Percentiles rank a stretch among this genome's conserved stretches.
phyloP scores from a whole-genome alignment of 2,797 vertebrate genomes.

The Ciconia nigra region DNA sequence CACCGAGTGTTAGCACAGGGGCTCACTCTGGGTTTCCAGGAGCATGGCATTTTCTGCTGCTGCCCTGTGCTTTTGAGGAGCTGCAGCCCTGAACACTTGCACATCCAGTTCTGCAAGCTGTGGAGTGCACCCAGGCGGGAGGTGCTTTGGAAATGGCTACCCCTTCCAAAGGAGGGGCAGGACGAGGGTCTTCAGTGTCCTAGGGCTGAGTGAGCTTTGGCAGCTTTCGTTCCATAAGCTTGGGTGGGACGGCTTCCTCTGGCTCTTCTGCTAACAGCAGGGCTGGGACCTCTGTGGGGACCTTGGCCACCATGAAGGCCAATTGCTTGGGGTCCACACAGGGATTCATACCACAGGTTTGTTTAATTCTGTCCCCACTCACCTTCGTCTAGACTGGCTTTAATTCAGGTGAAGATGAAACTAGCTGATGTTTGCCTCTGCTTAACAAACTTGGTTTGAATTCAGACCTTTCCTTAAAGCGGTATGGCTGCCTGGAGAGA shows the following conservation, averaged over 20 bases:
- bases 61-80: background rate
- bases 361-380: background rate
- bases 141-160: background rate
- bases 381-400: background rate
- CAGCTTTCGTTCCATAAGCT: background rate
- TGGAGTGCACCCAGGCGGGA: background rate
- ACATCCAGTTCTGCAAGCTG: background rate
- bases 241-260: background rate
- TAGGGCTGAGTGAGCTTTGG: background rate
- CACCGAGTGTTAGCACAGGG: background rate
- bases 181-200: background rate
- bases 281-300: background rate
- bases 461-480: background rate
- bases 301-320: background rate
- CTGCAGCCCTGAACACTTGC: background rate
- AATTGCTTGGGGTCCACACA: accelerated
- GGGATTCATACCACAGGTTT: background rate
- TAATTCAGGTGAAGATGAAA: background rate
- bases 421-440: background rate
- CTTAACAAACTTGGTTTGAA: background rate
- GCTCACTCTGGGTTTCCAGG: background rate
- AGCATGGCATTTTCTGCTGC: background rate
- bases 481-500: background rate
- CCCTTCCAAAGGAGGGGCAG: background rate
- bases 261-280: background rate